Conservation (phyloP, 1,140 invertebrate genomes). For the Papilio dardanus region DNA sequence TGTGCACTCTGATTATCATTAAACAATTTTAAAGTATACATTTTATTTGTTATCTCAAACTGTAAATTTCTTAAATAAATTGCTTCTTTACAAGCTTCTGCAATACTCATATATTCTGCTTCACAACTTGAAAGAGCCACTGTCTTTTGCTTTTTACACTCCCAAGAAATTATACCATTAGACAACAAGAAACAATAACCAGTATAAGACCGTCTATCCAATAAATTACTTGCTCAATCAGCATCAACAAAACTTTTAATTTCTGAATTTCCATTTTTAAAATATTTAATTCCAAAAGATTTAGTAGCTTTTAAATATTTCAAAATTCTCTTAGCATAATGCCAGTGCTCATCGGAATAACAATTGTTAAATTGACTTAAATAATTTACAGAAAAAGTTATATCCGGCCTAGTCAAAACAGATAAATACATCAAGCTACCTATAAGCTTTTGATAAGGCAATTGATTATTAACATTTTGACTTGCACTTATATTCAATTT, state of each 20-base stretch:
- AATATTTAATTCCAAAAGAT: slow-evolving; percentile 38
- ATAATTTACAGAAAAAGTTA: slow-evolving; percentile 39
- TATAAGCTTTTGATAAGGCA: slow-evolving; percentile 34
- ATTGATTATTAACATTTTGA: neutral
- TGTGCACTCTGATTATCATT: neutral
- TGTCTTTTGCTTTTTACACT: slow-evolving; percentile 4
- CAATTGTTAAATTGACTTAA: slow-evolving; percentile 44
- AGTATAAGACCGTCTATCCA: slow-evolving; percentile 63
- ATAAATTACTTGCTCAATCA: slow-evolving; percentile 61
- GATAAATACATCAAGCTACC: slow-evolving; percentile 36
- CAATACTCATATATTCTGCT: slow-evolving; percentile 18
- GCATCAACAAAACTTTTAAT: slow-evolving; percentile 60
- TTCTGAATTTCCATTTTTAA: slow-evolving; percentile 25
- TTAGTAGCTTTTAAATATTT: slow-evolving; percentile 42
- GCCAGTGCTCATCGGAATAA: slow-evolving; percentile 39
- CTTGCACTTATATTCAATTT: no score
- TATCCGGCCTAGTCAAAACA: slow-evolving; percentile 26
- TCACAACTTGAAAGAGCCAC: slow-evolving; percentile 13
- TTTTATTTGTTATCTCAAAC: neutral
- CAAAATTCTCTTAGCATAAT: slow-evolving; percentile 41
- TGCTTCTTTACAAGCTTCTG: slow-evolving; percentile 21
- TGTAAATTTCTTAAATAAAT: slow-evolving; percentile 24
- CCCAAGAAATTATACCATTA: slow-evolving; percentile 49
- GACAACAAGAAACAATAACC: slow-evolving; percentile 55
- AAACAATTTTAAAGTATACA: neutral